These are phyloP conservation scores for Muraenolepis orangiensis DNA, from an alignment of 2,797 vertebrate species.

Conservation along the genomic window DNA sequence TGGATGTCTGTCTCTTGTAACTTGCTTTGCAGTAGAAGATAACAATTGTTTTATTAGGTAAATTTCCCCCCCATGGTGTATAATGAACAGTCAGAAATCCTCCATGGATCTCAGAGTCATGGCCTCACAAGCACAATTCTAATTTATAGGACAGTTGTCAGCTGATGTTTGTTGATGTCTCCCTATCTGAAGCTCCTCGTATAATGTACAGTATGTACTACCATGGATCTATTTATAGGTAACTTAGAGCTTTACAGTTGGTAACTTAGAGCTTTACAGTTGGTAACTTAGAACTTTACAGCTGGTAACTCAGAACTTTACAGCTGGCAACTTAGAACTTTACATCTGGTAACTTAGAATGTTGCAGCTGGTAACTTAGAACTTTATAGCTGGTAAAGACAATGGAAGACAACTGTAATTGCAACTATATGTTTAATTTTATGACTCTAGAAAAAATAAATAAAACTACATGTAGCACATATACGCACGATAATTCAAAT, in stretches of 20 bases:
- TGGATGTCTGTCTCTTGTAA: not conserved
- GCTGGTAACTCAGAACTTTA: too few species aligned
- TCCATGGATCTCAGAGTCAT: not conserved
- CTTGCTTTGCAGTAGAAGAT: not conserved
- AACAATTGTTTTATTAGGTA: not conserved
- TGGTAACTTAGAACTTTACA: too few species aligned
- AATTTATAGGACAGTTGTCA: not conserved
- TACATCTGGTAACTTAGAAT: not conserved
- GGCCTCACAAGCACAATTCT: not conserved
- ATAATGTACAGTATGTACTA: too few species aligned
- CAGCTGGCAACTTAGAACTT: too few species aligned
- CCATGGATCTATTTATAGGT: too few species aligned
- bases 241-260: too few species aligned
- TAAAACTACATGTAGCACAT: too few species aligned
- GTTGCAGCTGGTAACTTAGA: not conserved
- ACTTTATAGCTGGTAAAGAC: not conserved
- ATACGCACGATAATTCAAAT: too few species aligned
- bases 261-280: too few species aligned
- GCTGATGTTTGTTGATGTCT: not conserved
- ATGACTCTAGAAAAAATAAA: not conserved
- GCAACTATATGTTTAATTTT: not conserved
- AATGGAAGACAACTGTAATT: not conserved
- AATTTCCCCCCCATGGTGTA: too few species aligned
- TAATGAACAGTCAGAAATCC: not conserved
- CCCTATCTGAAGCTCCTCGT: too few species aligned